A percentile compares a stretch with the other conserved stretches of the same genome.
These are phyloP conservation scores for Brachypteracias leptosomus DNA, from an alignment of 2,113 vertebrate species.

Conservation along the genomic window DNA sequence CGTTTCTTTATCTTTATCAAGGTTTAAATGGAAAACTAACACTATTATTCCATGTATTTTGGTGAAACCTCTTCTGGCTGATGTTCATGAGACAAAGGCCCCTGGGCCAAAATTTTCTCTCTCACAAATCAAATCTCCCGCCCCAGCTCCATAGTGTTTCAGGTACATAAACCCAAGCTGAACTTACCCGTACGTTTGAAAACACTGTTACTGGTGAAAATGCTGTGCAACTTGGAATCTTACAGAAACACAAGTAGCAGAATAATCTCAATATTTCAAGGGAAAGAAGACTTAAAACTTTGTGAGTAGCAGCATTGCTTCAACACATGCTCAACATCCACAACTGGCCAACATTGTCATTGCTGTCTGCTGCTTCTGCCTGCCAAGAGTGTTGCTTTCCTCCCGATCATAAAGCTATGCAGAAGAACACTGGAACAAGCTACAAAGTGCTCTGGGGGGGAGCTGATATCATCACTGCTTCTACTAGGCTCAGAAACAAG, in stretches of 20 bases:
- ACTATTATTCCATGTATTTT: not conserved
- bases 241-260: not conserved
- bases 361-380: too few relatives aligned
- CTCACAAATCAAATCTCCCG: not conserved
- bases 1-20: not conserved
- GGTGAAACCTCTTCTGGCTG: not conserved
- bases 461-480: not conserved
- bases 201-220: not conserved
- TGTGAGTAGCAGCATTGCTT: not conserved
- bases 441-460: not conserved
- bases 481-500: not conserved
- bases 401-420: not conserved
- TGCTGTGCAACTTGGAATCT: not conserved
- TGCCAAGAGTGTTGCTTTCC: not conserved
- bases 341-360: fast-evolving
- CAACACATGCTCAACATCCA: not conserved
- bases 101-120: not conserved
- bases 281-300: not conserved
- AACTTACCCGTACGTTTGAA: not conserved
- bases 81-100: not conserved
- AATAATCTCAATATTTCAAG: not conserved
- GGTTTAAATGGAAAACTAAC: not conserved
- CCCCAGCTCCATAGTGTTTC: not conserved
- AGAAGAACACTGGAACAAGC: not conserved
- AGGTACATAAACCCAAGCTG: not conserved